Conservation (phyloP, 2,797 vertebrate species). For the Eulemur rubriventer region DNA sequence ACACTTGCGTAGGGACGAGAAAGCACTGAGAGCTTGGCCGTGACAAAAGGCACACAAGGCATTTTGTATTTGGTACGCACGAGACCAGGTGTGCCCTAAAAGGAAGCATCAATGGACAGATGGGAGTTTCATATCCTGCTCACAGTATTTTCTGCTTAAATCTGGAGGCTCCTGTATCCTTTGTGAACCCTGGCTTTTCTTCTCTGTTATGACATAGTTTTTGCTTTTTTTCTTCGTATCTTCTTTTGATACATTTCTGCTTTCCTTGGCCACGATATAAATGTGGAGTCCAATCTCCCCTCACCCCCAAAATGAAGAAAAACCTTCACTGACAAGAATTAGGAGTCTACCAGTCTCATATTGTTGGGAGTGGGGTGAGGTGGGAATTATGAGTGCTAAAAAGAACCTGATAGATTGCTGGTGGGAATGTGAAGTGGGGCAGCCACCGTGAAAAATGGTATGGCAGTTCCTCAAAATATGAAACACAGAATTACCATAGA, state of each 20-base stretch:
- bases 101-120: not conserved
- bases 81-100: not conserved
- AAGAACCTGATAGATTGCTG: not conserved
- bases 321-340: not conserved
- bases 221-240: not conserved
- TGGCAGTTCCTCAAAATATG: not conserved
- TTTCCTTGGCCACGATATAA: not conserved
- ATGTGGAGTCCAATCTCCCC: too few relatives aligned
- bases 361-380: too few relatives aligned
- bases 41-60: too few relatives aligned
- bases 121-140: not conserved
- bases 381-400: not conserved
- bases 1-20: not conserved
- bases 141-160: not conserved
- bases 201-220: not conserved
- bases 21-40: fast-evolving
- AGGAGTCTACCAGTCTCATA: not conserved
- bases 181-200: not conserved
- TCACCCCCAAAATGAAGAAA: not conserved
- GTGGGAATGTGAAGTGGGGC: not conserved
- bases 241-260: not conserved
- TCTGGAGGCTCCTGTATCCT: not conserved
- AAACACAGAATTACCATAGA: not conserved
- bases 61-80: not conserved
- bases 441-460: not conserved